Percentiles rank a stretch among this genome's conserved stretches.
Conservation (phyloP, 2,888 invertebrate species). For the Oligia strigilis region DNA sequence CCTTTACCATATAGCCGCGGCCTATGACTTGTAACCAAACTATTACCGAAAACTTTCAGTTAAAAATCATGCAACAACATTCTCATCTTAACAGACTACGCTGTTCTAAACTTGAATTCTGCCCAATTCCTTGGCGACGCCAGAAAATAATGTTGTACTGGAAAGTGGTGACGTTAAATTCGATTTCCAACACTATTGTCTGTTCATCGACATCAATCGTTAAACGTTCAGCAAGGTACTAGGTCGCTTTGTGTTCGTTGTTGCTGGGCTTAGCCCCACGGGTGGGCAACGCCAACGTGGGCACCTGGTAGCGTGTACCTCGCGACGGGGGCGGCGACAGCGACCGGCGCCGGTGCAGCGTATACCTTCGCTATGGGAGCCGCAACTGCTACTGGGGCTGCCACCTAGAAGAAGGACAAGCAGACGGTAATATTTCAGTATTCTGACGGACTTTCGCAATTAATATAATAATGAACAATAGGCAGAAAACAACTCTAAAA, state of each 20-base stretch:
- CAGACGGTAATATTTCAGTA: not conserved
- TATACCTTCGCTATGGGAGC: constrained; percentile 80
- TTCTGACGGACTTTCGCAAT: not conserved
- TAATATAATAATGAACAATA: not conserved
- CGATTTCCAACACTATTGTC: constrained; percentile 26
- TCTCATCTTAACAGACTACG: constrained; percentile 32
- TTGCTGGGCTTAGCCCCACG: constrained; percentile 80
- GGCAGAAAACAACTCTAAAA: not conserved
- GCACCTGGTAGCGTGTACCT: constrained; percentile 73
- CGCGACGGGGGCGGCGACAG: constrained; percentile 82
- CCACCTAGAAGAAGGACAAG: constrained; percentile 45
- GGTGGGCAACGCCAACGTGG: constrained; percentile 77
- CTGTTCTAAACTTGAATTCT: constrained; percentile 33
- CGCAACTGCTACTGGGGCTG: constrained; percentile 76
- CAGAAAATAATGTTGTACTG: constrained; percentile 34
- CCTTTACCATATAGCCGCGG: constrained; percentile 72
- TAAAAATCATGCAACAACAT: constrained; percentile 40
- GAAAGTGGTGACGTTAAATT: constrained; percentile 6
- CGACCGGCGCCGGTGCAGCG: constrained; percentile 81
- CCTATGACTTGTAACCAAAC: constrained; percentile 60
- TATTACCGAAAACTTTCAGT: constrained; percentile 40
- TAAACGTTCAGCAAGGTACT: constrained; percentile 55
- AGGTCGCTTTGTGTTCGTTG: constrained; percentile 57
- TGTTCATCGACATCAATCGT: constrained; percentile 9
- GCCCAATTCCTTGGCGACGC: not conserved